phyloP scores from a whole-genome alignment of 2,888 invertebrate genomes.

The Latrodectus hesperus region DNA sequence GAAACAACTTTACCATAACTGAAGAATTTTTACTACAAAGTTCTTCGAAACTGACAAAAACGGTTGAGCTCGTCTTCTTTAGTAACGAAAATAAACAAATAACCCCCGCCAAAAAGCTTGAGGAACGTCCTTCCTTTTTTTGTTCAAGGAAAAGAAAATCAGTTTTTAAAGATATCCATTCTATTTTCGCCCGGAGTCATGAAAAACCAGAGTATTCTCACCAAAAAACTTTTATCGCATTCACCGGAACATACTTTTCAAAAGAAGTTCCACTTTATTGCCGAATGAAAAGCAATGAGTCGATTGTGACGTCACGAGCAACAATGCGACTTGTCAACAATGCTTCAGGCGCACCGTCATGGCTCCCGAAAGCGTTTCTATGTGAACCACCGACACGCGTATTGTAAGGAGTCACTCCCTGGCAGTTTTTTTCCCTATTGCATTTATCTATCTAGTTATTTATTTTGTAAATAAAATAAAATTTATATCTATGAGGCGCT shows the following conservation, averaged over 20 bases:
- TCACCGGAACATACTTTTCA: slow-evolving; percentile 47
- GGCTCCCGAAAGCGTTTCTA: slow-evolving; percentile 9
- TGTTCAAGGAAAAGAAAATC: slow-evolving; percentile 12
- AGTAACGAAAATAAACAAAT: too few species aligned
- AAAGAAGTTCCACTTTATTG: slow-evolving; percentile 52
- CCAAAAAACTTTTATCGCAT: slow-evolving; percentile 50
- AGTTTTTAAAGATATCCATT: slow-evolving; percentile 54
- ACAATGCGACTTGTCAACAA: slow-evolving; percentile 52
- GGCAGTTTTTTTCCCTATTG: slow-evolving; percentile 12
- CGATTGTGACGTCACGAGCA: slow-evolving; percentile 50
- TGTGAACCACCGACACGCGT: slow-evolving; percentile 1
- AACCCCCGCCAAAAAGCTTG: too few species aligned
- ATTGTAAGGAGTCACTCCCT: slow-evolving; percentile 6
- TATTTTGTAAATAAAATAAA: slow-evolving; percentile 22
- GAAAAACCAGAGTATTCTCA: slow-evolving; percentile 40
- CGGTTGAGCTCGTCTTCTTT: too few species aligned
- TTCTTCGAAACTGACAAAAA: too few species aligned
- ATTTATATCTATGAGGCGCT: not conserved
- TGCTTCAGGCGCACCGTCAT: slow-evolving; percentile 23
- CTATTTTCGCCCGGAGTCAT: slow-evolving; percentile 25
- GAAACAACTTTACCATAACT: too few species aligned
- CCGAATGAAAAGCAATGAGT: slow-evolving; percentile 41
- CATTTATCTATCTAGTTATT: slow-evolving; percentile 43
- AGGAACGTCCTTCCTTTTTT: not conserved
- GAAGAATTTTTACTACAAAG: too few species aligned